phyloP scores from a whole-genome alignment of 1,140 invertebrate species.

The Antheraea mylitta region DNA sequence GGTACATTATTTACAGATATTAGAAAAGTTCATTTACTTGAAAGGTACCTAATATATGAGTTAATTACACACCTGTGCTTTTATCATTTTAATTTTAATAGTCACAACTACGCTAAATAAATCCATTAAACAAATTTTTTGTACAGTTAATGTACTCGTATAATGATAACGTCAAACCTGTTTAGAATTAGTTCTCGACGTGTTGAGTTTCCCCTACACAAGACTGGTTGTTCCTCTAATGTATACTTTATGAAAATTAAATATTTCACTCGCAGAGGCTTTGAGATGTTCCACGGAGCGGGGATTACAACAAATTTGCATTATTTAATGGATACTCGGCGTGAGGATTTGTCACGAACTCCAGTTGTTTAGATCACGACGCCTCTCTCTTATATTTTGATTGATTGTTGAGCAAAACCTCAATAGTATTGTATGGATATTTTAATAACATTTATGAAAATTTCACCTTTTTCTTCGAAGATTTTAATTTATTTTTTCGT shows the following conservation, averaged over 20 bases:
- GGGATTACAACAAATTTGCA: conserved; percentile 78
- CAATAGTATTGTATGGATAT: background rate
- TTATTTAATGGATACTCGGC: conserved; percentile 73
- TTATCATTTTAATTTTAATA: too few species aligned
- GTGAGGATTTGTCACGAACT: conserved; percentile 70
- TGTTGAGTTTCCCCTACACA: conserved; percentile 9
- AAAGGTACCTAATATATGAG: too few species aligned
- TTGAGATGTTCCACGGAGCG: conserved; percentile 52
- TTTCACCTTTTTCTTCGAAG: too few species aligned
- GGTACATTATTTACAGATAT: too few species aligned
- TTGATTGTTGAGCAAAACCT: conserved; percentile 34
- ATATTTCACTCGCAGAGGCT: conserved; percentile 68
- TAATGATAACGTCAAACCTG: background rate
- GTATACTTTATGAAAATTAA: conserved; percentile 78
- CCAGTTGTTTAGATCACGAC: conserved; percentile 50
- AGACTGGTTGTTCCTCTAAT: conserved; percentile 52
- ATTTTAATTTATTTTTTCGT: background rate
- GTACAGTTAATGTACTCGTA: background rate
- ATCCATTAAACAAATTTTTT: too few species aligned
- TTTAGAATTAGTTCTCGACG: background rate
- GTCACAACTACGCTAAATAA: too few species aligned
- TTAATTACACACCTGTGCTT: too few species aligned
- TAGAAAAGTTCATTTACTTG: too few species aligned
- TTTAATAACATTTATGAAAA: background rate
- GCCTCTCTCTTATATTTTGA: conserved; percentile 46